phyloP scores from a whole-genome alignment of 53 echinoderm and acorn worm species.

The Arbacia lixula region DNA sequence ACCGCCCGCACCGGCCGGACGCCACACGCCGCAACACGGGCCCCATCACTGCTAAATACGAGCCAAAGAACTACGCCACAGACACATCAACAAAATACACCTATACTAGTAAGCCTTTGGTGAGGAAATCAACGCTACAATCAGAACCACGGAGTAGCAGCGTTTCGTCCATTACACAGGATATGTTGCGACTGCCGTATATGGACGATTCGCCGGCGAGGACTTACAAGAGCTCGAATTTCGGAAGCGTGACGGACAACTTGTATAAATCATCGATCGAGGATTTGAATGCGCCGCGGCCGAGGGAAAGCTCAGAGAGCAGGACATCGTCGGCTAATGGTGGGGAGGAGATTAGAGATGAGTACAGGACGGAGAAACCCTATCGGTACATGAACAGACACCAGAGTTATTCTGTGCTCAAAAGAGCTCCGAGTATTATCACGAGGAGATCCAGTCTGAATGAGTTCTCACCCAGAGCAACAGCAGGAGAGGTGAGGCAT shows the following conservation, averaged over 20 bases:
- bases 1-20: conserved; percentile 14
- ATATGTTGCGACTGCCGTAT: conserved; percentile 14
- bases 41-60: conserved; percentile 23
- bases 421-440: conserved; percentile 38
- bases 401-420: conserved; percentile 24
- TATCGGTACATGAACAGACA: neutral
- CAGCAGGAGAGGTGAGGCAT: conserved; percentile 37
- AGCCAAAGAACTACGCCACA: conserved; percentile 12
- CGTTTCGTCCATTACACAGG: conserved; percentile 2
- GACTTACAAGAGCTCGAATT: conserved; percentile 42
- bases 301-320: conserved; percentile 35
- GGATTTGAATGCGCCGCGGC: conserved; percentile 25
- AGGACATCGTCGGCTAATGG: conserved; percentile 18
- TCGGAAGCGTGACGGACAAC: conserved; percentile 39
- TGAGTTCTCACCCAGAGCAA: conserved; percentile 22
- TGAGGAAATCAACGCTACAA: neutral
- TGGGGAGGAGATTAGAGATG: neutral
- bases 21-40: conserved; percentile 16
- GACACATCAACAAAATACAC: neutral
- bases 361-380: conserved; percentile 14
- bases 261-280: conserved; percentile 43
- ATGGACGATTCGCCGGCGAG: conserved; percentile 25
- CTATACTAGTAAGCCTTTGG: conserved; percentile 15
- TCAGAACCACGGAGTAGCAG: conserved; percentile 13
- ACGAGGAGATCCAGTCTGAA: conserved; percentile 32